Percentiles rank a stretch among this genome's conserved stretches.
These are phyloP conservation scores for Synergus laeviventris DNA, from an alignment of 2,888 invertebrate genomes.

Conservation along the genomic window DNA sequence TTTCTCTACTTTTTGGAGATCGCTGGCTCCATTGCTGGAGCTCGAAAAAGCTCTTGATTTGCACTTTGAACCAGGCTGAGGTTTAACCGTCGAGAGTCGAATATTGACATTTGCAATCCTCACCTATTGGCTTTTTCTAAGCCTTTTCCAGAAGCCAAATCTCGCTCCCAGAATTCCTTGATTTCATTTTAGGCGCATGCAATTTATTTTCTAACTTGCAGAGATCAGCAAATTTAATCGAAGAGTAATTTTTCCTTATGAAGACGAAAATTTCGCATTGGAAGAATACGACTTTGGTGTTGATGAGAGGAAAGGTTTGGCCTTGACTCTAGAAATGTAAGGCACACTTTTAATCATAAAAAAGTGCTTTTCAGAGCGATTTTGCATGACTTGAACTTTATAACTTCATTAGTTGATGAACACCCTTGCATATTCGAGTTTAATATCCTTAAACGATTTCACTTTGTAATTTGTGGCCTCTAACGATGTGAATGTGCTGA, in stretches of 20 bases:
- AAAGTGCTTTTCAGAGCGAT: background rate
- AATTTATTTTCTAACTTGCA: background rate
- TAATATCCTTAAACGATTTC: slow-evolving; percentile 36
- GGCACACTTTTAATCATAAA: background rate
- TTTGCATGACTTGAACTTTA: background rate
- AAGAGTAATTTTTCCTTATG: background rate
- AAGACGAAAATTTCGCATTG: background rate
- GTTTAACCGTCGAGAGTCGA: slow-evolving; percentile 26
- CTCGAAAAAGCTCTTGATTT: slow-evolving; percentile 38
- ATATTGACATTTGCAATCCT: slow-evolving; percentile 33
- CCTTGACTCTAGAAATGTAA: background rate
- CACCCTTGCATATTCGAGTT: slow-evolving; percentile 1
- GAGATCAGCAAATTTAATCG: background rate
- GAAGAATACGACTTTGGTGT: background rate
- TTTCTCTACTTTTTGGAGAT: slow-evolving; percentile 31
- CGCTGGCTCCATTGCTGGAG: slow-evolving; percentile 23
- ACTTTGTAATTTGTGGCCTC: slow-evolving; percentile 31
- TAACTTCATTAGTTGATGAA: slow-evolving; percentile 10
- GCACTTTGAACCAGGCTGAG: slow-evolving; percentile 33
- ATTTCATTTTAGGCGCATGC: background rate
- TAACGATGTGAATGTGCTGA: slow-evolving; percentile 27
- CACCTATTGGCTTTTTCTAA: slow-evolving; percentile 20
- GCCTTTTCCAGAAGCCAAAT: slow-evolving; percentile 1
- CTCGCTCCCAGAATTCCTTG: background rate
- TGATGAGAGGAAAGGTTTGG: too few relatives aligned